Evolutionary conservation across 2,113 vertebrate species (phyloP), one percentile per base, ranked within the genome.

Genomic region (Gavia stellata): DNA sequence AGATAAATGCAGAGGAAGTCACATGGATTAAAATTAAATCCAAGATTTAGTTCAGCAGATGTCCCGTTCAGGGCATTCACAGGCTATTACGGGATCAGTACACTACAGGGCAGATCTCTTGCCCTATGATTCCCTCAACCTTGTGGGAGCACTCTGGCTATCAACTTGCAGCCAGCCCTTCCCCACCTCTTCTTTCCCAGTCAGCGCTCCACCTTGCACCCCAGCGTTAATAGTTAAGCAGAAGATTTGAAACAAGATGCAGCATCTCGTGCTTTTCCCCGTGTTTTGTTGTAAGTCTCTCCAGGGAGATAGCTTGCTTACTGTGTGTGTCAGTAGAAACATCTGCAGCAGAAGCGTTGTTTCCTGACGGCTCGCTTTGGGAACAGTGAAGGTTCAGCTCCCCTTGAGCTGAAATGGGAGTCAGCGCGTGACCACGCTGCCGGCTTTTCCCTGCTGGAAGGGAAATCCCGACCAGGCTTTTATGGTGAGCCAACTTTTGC

Each of bases 1-100:
- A 52, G 44, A 92, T 90, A 94, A 97, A 94, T 55, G 63, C 67
- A 92, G 81, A 75, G 63, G 63, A 94, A 94, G 66, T 72, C 81
- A 90, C 9, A 6, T 45, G 84, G 92, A 93, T 97, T 93, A 94
- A 95, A 90, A 96, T 87, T 84, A 94, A 97, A 94, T 91, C 91
- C 93, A 96, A 91, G 84, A 90, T 92, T 93, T 91, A 88, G 40
- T 86, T 84, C 6, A 8, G 65, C 95, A 95, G 78, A 75, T 97
- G 94, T 94, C 79, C 33, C 49, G 86, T 88, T 94, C 77, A n/a
- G 78, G 70, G 53, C 40, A 26, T 75, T 61, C 44, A 3, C 14
- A 44, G 44, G 44, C 81, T 84, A 10, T 94, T 92, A 75, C 0
- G 6, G 56, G 67, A 68, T 94, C 40, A 65, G 40, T 12, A 11